phyloP scores from a whole-genome alignment of 1,140 invertebrate genomes.

The Caenorhabditis tropicalis region DNA sequence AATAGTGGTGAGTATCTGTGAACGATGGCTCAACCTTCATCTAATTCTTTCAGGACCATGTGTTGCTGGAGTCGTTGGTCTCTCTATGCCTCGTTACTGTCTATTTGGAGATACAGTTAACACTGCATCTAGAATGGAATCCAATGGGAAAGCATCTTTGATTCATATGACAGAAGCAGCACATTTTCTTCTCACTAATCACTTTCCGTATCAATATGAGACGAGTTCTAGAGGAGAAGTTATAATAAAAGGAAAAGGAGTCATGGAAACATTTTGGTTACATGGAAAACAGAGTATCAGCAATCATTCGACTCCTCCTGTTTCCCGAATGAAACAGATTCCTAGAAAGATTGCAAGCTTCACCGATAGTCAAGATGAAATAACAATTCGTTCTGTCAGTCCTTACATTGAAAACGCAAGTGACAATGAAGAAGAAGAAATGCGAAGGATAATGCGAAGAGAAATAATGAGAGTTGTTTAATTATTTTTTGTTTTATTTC shows the following conservation, averaged over 20 bases:
- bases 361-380: not conserved
- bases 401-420: not conserved
- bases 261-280: constrained; percentile 49
- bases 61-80: constrained; percentile 71
- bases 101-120: constrained; percentile 90
- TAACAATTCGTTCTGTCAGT: not conserved
- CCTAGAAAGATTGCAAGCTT: not conserved
- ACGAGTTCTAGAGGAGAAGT: constrained; percentile 50
- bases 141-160: constrained; percentile 80
- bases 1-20: constrained; percentile 72
- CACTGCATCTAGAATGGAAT: constrained; percentile 88
- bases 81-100: constrained; percentile 73
- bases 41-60: constrained; percentile 38
- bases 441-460: not conserved
- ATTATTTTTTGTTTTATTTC: not conserved
- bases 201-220: constrained; percentile 17
- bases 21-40: constrained; percentile 45
- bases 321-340: not conserved
- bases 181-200: not conserved
- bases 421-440: not conserved
- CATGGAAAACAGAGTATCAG: constrained; percentile 2
- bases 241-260: constrained; percentile 57
- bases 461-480: not conserved
- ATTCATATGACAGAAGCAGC: constrained; percentile 76
- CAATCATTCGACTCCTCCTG: not conserved